These are phyloP conservation scores for Listronotus oregonensis DNA, from an alignment of 1,140 invertebrate species.

Conservation along the genomic window DNA sequence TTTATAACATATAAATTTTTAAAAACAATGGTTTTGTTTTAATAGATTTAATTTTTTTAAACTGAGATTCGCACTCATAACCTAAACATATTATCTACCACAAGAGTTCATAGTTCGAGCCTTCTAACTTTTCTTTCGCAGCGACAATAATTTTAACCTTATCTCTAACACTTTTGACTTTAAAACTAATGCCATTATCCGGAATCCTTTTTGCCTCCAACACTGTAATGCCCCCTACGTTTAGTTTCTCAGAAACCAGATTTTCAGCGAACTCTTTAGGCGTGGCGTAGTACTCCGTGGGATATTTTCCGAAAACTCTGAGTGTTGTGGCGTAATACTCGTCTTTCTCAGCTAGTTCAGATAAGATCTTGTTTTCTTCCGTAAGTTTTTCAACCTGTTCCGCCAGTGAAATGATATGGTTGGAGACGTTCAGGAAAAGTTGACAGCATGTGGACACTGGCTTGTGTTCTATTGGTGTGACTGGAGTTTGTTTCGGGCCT, in stretches of 20 bases:
- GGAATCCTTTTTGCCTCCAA: conserved; percentile 26
- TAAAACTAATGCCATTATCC: conserved; percentile 38
- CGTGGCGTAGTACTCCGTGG: conserved; percentile 3
- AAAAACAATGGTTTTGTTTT: too few species aligned
- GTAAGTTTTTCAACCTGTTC: conserved; percentile 9
- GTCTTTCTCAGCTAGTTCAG: conserved; percentile 17
- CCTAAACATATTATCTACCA: conserved; percentile 2
- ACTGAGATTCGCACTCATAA: too few species aligned
- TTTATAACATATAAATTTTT: too few species aligned
- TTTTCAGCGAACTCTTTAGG: conserved; percentile 14
- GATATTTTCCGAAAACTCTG: conserved; percentile 23
- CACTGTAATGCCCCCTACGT: conserved; percentile 20
- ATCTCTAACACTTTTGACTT: conserved; percentile 33
- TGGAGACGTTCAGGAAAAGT: conserved; percentile 12
- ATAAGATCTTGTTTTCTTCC: conserved; percentile 18
- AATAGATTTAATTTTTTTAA: too few species aligned
- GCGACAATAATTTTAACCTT: conserved; percentile 37
- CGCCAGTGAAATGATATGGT: not conserved
- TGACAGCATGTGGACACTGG: conserved; percentile 8
- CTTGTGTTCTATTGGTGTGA: not conserved
- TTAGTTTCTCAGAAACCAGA: conserved; percentile 32
- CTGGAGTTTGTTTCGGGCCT: not conserved
- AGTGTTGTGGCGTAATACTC: conserved; percentile 3
- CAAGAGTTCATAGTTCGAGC: conserved; percentile 23
- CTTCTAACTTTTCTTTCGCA: conserved; percentile 30